Evolutionary conservation across 1,140 invertebrate species (phyloP), one percentile per base, ranked within the genome.

Genomic region (Paralvinella palmiformis): DNA sequence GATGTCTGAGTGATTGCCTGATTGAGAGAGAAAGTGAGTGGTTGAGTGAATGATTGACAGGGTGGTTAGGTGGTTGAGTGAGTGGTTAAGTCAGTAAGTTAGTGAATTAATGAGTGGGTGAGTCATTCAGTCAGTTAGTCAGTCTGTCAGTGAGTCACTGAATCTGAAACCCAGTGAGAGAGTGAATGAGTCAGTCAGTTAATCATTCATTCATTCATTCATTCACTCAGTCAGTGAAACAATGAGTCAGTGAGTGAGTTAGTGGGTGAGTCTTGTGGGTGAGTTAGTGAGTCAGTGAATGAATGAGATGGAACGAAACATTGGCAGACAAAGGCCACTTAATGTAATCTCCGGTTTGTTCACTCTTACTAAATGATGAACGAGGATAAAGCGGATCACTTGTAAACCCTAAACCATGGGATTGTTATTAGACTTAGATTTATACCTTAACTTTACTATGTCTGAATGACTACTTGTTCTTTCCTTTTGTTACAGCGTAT

Each of bases 231-330:
- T 13, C n/a, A 57, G 55, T 35, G 55, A 3, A 27, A 24, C n/a
- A 2, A 10, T 48, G 44, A 2, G 10, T 48, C n/a, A 48, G 2
- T 48, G 44, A 48, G 44, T 48, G 44, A 48, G 44, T 48, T n/a
- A 48, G 44, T 48, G 44, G 27, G 44, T 48, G 44, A 48, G 44
- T 48, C n/a, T n/a, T n/a, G n/a, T n/a, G 44, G 27, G 44, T 48
- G 44, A 48, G 44, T 48, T n/a, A 48, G 44, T 48, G 44, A 48
- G 44, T 48, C n/a, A 3, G 44, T 48, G 44, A 3, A 24, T 48
- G 44, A 48, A 24, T 48, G 44, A 24, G 10, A 24, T 3, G 44
- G 24, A 2, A 5, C 24, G 24, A n/a, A 10, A 10, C 31, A 20
- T 20, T 52, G 24, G 48, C 48, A 52, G 24, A 29, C 17, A 52